Percentiles rank a stretch among this genome's conserved stretches.
These are phyloP conservation scores for Cheilosia pagana DNA, from an alignment of 2,888 invertebrate species.

Conservation along the genomic window DNA sequence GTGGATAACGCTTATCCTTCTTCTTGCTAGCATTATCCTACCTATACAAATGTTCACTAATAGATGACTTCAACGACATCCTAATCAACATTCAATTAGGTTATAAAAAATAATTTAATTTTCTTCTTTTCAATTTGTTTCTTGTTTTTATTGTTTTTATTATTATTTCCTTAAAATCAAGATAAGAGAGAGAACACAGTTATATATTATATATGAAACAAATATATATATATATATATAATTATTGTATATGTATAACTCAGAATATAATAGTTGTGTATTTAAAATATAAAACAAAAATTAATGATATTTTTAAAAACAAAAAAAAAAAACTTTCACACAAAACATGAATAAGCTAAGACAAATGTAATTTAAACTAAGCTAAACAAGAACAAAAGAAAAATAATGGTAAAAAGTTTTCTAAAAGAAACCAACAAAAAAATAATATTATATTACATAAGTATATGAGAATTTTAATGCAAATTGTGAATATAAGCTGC, in stretches of 20 bases:
- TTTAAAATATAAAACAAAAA: constrained; percentile 49
- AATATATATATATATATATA: constrained; percentile 35
- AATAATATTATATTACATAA: constrained; percentile 25
- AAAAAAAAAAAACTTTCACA: constrained; percentile 62
- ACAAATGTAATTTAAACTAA: constrained; percentile 74
- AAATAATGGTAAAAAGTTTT: constrained; percentile 73
- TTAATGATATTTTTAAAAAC: constrained; percentile 66
- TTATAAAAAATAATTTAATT: constrained; percentile 70
- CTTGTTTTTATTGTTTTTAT: constrained; percentile 39
- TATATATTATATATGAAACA: constrained; percentile 71
- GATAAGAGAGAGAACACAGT: constrained; percentile 66
- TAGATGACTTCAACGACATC: constrained; percentile 74
- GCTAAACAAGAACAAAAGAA: constrained; percentile 45
- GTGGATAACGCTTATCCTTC: constrained; percentile 63
- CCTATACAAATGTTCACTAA: constrained; percentile 73
- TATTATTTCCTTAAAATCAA: constrained; percentile 11
- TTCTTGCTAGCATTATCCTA: constrained; percentile 71
- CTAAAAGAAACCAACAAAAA: constrained; percentile 71
- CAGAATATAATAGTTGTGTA: constrained; percentile 70
- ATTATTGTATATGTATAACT: constrained; percentile 74
- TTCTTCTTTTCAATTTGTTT: constrained; percentile 34
- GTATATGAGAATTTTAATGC: constrained; percentile 62
- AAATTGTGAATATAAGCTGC: constrained; percentile 74
- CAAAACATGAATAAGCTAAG: constrained; percentile 64
- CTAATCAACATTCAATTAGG: constrained; percentile 74